phyloP scores from a whole-genome alignment of 1,140 invertebrate genomes.

The Aricia agestis region DNA sequence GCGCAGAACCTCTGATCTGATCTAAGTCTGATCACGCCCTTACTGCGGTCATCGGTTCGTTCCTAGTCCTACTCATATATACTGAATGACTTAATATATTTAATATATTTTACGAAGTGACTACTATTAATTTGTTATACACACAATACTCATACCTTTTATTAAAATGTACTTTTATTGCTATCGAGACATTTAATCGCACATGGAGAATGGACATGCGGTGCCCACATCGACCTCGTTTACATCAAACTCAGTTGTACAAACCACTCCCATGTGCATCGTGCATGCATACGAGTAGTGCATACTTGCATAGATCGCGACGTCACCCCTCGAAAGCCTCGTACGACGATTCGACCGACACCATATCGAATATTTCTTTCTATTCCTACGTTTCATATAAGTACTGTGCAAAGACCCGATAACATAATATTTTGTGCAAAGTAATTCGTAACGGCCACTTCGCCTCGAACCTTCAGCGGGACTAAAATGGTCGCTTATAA shows the following conservation, averaged over 20 bases:
- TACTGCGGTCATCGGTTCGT: too few relatives aligned
- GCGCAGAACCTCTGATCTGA: too few relatives aligned
- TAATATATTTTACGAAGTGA: too few relatives aligned
- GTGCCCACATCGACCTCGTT: constrained; percentile 1
- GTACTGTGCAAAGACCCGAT: too few relatives aligned
- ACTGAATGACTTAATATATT: too few relatives aligned
- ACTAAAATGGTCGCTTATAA: too few relatives aligned
- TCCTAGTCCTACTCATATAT: too few relatives aligned
- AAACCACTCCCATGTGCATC: neutral
- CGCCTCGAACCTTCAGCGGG: too few relatives aligned
- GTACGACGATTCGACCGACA: neutral
- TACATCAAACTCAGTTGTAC: neutral
- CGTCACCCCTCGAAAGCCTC: neutral
- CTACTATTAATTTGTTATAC: neutral
- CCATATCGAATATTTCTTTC: neutral
- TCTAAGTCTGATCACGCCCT: too few relatives aligned
- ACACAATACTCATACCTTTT: neutral
- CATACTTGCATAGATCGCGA: neutral
- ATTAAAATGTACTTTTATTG: neutral
- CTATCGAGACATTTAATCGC: too few relatives aligned
- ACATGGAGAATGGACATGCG: neutral
- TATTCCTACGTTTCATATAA: neutral
- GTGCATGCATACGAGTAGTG: neutral
- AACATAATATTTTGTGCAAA: too few relatives aligned
- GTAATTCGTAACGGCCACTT: too few relatives aligned